Evolutionary conservation across 2,888 invertebrate species (phyloP).

Genomic region (Oscheius onirici): DNA sequence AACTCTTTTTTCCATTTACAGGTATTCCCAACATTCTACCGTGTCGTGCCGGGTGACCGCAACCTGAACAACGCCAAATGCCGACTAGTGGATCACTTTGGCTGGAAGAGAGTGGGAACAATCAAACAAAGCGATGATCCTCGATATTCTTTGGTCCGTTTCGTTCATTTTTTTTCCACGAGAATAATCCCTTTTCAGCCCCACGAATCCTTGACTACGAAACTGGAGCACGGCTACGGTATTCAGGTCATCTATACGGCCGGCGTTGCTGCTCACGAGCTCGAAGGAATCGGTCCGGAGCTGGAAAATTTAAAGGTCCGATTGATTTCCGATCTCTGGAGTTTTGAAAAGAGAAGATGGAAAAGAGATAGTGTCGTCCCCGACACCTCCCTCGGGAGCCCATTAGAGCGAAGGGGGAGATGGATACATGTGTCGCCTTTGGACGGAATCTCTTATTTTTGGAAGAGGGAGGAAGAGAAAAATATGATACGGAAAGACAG

Average conservation of each 20-base stretch:
- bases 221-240: conserved; percentile 61
- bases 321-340: too few species aligned
- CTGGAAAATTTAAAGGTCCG: conserved; percentile 65
- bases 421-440: conserved; percentile 17
- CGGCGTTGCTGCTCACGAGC: conserved; percentile 64
- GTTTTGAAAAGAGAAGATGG: not conserved
- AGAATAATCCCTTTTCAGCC: conserved; percentile 58
- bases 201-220: conserved; percentile 68
- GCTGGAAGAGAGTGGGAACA: conserved; percentile 97
- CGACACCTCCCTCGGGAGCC: conserved; percentile 16
- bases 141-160: conserved; percentile 83
- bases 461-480: not conserved
- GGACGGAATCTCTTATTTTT: not conserved
- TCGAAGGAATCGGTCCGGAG: conserved; percentile 60
- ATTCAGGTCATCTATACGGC: conserved; percentile 68
- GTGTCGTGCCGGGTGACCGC: conserved; percentile 67
- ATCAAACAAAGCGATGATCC: conserved; percentile 92
- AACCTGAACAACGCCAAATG: conserved; percentile 74
- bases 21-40: conserved; percentile 70
- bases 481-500: not conserved
- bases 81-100: conserved; percentile 86
- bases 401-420: conserved; percentile 25
- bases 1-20: too few species aligned
- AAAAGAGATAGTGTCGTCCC: conserved; percentile 18
- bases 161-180: too few species aligned